These are phyloP conservation scores for Synergus itoensis DNA, from an alignment of 2,888 invertebrate genomes.

Conservation along the genomic window DNA sequence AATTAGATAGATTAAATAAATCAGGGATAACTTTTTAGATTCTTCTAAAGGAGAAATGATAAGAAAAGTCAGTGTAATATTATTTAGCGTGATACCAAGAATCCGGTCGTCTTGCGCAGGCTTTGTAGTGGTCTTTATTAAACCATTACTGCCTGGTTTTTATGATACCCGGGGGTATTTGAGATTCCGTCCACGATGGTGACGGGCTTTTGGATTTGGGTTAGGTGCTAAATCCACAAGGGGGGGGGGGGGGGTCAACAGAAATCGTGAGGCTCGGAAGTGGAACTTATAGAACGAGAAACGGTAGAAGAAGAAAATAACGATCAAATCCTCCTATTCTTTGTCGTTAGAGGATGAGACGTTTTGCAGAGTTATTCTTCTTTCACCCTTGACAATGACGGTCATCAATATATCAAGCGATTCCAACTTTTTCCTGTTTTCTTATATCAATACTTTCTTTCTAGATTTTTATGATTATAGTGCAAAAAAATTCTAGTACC, in stretches of 20 bases:
- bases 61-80: not conserved
- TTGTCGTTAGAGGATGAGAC: conserved; percentile 34
- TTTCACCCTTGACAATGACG: conserved; percentile 26
- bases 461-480: not conserved
- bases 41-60: not conserved
- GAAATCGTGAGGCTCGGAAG: conserved; percentile 25
- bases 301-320: conserved; percentile 34
- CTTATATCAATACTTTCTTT: not conserved
- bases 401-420: conserved; percentile 24
- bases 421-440: conserved; percentile 1
- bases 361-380: conserved; percentile 31
- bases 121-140: not conserved
- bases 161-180: conserved; percentile 29
- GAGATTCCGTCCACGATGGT: conserved; percentile 25
- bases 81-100: not conserved
- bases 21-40: not conserved
- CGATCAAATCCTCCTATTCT: conserved; percentile 29
- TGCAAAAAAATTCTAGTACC: not conserved
- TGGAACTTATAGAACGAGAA: conserved; percentile 36
- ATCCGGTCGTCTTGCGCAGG: not conserved
- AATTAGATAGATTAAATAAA: not conserved
- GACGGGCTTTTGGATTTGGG: conserved; percentile 27
- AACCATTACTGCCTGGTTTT: conserved; percentile 33
- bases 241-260: not conserved
- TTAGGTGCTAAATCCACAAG: conserved; percentile 26